These are phyloP conservation scores for Stegana nigrithorax DNA, from an alignment of 2,888 invertebrate species.

Conservation along the genomic window DNA sequence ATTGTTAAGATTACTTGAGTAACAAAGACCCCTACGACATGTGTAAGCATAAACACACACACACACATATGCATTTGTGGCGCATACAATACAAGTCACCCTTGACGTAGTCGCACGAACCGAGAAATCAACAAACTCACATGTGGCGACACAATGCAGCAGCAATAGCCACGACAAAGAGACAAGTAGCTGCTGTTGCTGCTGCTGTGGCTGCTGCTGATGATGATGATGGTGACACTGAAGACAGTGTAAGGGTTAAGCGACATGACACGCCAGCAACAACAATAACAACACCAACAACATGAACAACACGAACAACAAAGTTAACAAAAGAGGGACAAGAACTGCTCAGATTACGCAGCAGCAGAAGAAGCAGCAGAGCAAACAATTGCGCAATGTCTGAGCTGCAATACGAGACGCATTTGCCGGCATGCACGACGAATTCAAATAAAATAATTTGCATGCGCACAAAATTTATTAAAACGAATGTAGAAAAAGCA, in stretches of 20 bases:
- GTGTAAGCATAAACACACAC: not conserved
- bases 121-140: too few species aligned
- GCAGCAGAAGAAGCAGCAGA: not conserved
- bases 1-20: not conserved
- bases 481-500: not conserved
- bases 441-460: too few species aligned
- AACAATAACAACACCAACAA: too few species aligned
- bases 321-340: too few species aligned
- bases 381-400: not conserved
- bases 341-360: not conserved
- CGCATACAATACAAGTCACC: not conserved
- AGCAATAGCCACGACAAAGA: not conserved
- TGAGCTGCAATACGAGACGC: too few species aligned
- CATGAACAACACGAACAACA: too few species aligned
- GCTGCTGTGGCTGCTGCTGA: not conserved
- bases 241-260: conserved; percentile 1
- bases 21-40: not conserved
- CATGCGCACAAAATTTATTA: not conserved
- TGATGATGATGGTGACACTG: not conserved
- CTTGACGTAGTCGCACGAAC: not conserved
- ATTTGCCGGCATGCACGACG: too few species aligned
- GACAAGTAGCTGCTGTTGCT: too few species aligned
- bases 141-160: not conserved
- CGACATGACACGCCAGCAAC: too few species aligned
- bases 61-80: not conserved